Conservation (phyloP, 2,888 invertebrate genomes). For the Steinernema scapterisci region DNA sequence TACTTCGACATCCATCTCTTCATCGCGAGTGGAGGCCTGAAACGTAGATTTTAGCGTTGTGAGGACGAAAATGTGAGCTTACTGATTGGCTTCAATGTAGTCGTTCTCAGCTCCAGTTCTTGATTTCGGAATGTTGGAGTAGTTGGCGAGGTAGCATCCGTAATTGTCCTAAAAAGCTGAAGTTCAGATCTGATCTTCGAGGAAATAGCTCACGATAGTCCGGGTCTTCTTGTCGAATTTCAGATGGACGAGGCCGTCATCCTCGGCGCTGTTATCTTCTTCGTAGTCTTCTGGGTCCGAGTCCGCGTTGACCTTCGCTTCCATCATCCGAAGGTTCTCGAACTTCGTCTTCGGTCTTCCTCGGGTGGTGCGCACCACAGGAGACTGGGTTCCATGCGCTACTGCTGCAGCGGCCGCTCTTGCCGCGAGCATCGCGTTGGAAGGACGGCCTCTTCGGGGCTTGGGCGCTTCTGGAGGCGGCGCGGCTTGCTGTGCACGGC, state of each 20-base stretch:
- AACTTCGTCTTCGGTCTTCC: background rate
- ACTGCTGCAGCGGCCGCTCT: background rate
- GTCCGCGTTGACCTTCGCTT: background rate
- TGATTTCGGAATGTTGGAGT: background rate
- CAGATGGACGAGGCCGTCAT: background rate
- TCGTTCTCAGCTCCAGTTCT: background rate
- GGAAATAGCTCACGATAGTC: background rate
- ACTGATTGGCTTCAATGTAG: background rate
- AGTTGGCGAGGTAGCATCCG: background rate
- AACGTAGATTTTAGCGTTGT: no score
- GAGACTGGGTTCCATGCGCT: no score
- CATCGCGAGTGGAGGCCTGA: background rate
- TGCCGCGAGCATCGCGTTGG: background rate
- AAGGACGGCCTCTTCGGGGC: background rate
- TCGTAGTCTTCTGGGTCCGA: background rate
- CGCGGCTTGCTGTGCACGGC: no score
- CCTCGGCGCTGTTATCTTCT: background rate
- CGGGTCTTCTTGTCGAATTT: conserved; percentile 4
- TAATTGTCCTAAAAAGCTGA: background rate
- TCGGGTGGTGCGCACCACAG: background rate
- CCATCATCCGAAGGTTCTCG: background rate
- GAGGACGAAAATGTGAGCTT: no score
- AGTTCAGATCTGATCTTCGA: background rate
- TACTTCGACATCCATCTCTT: background rate
- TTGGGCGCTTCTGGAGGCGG: background rate